phyloP scores from a whole-genome alignment of 37 sponge, comb jelly and placozoan genomes.

The Geodia barretti region DNA sequence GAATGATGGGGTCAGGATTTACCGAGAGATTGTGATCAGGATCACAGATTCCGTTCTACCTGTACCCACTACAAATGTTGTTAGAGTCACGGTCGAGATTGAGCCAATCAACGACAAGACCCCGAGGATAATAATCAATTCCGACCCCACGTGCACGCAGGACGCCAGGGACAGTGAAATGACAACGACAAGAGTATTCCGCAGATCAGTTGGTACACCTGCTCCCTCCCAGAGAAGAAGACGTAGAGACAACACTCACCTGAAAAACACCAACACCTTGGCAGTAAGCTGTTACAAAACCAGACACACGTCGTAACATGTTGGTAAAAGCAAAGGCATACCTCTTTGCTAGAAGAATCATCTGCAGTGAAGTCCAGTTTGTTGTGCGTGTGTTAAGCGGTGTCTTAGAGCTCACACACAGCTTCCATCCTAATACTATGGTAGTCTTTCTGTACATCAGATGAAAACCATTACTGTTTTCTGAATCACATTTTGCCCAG shows the following conservation, averaged over 20 bases:
- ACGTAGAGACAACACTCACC: neutral
- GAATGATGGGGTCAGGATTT: neutral
- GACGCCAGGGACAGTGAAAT: neutral
- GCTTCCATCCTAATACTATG: too few relatives aligned
- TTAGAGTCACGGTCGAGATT: slow-evolving; percentile 6
- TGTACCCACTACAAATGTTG: neutral
- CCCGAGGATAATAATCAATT: slow-evolving; percentile 26
- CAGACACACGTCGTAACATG: too few relatives aligned
- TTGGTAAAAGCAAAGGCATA: too few relatives aligned
- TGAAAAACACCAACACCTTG: neutral
- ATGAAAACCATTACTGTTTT: too few relatives aligned
- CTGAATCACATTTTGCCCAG: too few relatives aligned
- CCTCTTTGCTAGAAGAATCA: too few relatives aligned
- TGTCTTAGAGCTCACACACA: too few relatives aligned
- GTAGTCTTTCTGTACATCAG: too few relatives aligned
- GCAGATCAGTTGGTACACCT: neutral
- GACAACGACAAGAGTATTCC: neutral
- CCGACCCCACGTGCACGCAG: slow-evolving; percentile 7
- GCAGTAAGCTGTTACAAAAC: neutral
- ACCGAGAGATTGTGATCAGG: slow-evolving; percentile 6
- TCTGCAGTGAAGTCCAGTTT: too few relatives aligned
- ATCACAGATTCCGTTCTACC: slow-evolving; percentile 23
- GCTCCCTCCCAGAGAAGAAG: neutral
- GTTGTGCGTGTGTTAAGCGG: too few relatives aligned
- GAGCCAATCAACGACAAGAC: slow-evolving; percentile 43